phyloP scores from a whole-genome alignment of 2,797 vertebrate genomes.

The Eulemur rubriventer region DNA sequence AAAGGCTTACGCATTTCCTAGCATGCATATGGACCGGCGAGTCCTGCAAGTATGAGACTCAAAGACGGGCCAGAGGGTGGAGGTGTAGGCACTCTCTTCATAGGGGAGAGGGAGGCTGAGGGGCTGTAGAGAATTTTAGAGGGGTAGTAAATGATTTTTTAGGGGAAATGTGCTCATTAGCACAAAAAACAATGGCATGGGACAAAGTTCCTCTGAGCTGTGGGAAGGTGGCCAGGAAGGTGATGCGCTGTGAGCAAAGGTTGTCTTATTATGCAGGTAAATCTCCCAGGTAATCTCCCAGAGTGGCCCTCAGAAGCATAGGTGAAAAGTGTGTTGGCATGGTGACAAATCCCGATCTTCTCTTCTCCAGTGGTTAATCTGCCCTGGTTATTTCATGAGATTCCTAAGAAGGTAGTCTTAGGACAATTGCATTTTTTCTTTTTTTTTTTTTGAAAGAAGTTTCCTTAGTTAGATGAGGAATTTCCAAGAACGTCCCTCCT shows the following conservation, averaged over 20 bases:
- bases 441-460: background rate
- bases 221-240: background rate
- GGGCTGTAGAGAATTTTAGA: background rate
- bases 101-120: background rate
- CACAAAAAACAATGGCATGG: background rate
- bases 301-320: background rate
- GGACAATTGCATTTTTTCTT: background rate
- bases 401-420: background rate
- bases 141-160: background rate
- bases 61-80: background rate
- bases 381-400: background rate
- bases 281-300: background rate
- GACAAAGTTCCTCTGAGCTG: background rate
- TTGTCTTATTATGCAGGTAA: background rate
- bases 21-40: fast-evolving
- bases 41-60: background rate
- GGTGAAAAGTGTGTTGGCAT: background rate
- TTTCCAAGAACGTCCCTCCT: background rate
- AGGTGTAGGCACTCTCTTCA: background rate
- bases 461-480: background rate
- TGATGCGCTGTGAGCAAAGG: background rate
- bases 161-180: background rate
- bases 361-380: background rate
- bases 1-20: background rate
- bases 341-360: background rate